phyloP scores from a whole-genome alignment of 1,140 invertebrate genomes.

The Saxidomus purpurata region DNA sequence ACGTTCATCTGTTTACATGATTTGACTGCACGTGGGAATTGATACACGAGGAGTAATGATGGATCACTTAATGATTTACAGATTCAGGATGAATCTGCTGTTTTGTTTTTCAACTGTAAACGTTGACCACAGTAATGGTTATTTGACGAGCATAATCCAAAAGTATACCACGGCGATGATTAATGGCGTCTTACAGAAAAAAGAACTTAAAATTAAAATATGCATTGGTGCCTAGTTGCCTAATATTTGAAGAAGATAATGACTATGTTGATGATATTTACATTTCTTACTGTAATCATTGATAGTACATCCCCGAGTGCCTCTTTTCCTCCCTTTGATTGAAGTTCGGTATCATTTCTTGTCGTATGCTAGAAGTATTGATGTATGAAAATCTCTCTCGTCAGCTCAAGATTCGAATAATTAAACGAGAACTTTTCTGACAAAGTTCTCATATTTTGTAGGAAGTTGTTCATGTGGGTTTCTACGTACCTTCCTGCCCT shows the following conservation, averaged over 20 bases:
- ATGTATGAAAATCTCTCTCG: no score
- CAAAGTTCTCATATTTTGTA: neutral
- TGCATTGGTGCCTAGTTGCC: neutral
- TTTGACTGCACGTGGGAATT: constrained; percentile 3
- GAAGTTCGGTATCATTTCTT: neutral
- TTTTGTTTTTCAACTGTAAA: constrained; percentile 7
- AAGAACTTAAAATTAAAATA: neutral
- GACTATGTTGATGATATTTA: neutral
- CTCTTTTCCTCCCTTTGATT: neutral
- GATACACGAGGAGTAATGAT: constrained; percentile 22
- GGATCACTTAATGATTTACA: constrained; percentile 15
- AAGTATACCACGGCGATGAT: neutral
- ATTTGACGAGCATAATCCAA: constrained; percentile 10
- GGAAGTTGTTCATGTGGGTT: constrained; percentile 19
- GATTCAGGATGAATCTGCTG: neutral
- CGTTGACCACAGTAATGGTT: neutral
- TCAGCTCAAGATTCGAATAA: no score
- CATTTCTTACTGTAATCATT: neutral
- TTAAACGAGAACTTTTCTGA: no score
- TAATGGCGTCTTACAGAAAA: neutral
- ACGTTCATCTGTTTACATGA: neutral
- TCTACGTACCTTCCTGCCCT: neutral
- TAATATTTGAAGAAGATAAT: neutral
- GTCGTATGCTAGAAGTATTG: no score
- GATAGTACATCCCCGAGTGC: neutral